Base-by-base conservation (phyloP, 2,888 invertebrate genomes). In the Melieria omissa region DNA sequence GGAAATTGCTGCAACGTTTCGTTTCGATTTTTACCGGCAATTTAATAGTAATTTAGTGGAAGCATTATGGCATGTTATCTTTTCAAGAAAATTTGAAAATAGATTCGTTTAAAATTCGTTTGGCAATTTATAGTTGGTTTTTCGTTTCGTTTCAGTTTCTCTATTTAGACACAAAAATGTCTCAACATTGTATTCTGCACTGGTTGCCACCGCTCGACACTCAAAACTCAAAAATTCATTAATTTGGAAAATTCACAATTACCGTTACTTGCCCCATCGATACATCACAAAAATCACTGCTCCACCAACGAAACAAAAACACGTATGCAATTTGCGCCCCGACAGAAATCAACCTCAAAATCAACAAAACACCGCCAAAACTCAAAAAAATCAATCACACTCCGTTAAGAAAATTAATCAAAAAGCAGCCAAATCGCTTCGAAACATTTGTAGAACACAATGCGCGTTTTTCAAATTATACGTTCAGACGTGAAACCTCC, bases 401-500 rank as follows among this genome's bases (percentile, higher is more conserved):
- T 14, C 6, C 7, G 44, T 29, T 41, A 9, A 6, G 45, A 5
- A 64, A 49, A 52, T 42, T 41, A 64, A 41, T n/a, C 14, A n/a
- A 46, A 49, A 4, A 41, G 29, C 29, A 29, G 29, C 29, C 29
- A 52, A 52, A 52, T 69, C 46, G 55, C 46, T 46, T 49, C 57
- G 45, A 66, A 65, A 65, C 62, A 65, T 62, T 71, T 57, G 45
- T n/a, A 52, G 14, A 61, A 58, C 71, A 74, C 71, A 71, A 62
- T 74, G 74, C 75, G 74, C 78, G 76, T 75, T 77, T 77, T 75
- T 73, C 74, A 66, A 78, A 76, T 71, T 76, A 80, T 80, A 84
- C 84, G 84, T 84, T 84, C 83, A 80, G 82, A 85, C 83, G 85
- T 86, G 84, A 86, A 86, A 86, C 86, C 86, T 86, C 86, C 86